Evolutionary conservation across 2,888 invertebrate genomes (phyloP), one percentile per base, ranked within the genome.

Genomic region (Hoplodrina ambigua): DNA sequence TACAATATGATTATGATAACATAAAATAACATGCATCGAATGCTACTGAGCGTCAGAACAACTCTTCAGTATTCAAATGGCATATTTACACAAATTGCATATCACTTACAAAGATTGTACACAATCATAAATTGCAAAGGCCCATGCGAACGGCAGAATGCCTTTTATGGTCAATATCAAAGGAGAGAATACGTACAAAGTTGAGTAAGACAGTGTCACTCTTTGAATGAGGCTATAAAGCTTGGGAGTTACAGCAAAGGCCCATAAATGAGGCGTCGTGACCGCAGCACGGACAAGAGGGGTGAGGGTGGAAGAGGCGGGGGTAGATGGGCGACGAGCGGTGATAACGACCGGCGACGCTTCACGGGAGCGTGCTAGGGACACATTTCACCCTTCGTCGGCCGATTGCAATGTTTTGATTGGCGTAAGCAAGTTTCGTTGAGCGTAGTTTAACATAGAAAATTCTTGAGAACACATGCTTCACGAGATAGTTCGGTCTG

Each of bases 341-440:
- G 61, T 63, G 66, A 80, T 75, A 75, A 80, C 76, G 71, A 78
- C 66, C 80, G 60, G 56, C 67, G 81, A 76, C 71, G 80, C 60
- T 60, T 53, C 59, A 71, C 66, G 33, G 77, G 72, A 80, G 56
- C 71, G 46, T 67, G 61, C 50, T 41, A 58, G 41, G 30, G 52
- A 71, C 80, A 68, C 80, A 84, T 84, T 82, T 82, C 80, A 86
- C 86, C 81, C 87, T 81, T 81, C 61, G 54, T 72, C 77, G 56
- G 61, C 59, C 78, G 63, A 64, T 65, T 59, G 64, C 64, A 53
- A 77, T 59, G 55, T 62, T 68, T 52, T 59, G 53, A 58, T 76
- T 68, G 50, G 50, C 19, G 37, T 25, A 33, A 57, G 50, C 19
- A 8, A 41, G 50, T 10, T 25, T 37, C 25, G 53, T 44, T 15